Conservation (phyloP, 1,140 invertebrate species). For the Brevipalpus yothersi region DNA sequence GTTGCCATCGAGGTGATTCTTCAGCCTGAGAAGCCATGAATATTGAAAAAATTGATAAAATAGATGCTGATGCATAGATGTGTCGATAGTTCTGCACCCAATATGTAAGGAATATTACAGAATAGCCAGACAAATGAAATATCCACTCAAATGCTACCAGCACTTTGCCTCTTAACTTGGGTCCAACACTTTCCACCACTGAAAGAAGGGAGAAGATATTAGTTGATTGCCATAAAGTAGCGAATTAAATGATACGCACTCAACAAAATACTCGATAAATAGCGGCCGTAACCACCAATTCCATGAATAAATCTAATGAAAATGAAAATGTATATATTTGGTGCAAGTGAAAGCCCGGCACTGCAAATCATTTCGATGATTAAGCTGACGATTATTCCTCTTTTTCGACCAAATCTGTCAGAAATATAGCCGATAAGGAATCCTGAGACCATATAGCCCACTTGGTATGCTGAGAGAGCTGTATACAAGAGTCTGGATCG, state of each 20-base stretch:
- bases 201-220: not conserved
- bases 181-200: constrained; percentile 60
- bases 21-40: not conserved
- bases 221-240: not conserved
- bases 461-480: constrained; percentile 51
- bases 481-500: constrained; percentile 34
- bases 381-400: not conserved
- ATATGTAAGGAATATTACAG: constrained; percentile 39
- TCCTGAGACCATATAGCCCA: constrained; percentile 50
- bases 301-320: not conserved
- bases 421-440: constrained; percentile 49
- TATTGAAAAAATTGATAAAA: not conserved
- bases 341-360: not conserved
- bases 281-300: not conserved
- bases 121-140: constrained; percentile 42
- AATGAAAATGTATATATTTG: not conserved
- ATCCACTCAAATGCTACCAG: constrained; percentile 47
- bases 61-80: not conserved
- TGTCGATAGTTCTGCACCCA: constrained; percentile 37
- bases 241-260: not conserved
- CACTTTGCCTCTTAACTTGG: constrained; percentile 42
- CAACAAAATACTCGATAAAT: constrained; percentile 1
- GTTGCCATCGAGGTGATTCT: constrained; percentile 9
- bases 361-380: not conserved
- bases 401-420: constrained; percentile 32